Conservation (phyloP, 2,888 invertebrate genomes). For the Agrochola litura region DNA sequence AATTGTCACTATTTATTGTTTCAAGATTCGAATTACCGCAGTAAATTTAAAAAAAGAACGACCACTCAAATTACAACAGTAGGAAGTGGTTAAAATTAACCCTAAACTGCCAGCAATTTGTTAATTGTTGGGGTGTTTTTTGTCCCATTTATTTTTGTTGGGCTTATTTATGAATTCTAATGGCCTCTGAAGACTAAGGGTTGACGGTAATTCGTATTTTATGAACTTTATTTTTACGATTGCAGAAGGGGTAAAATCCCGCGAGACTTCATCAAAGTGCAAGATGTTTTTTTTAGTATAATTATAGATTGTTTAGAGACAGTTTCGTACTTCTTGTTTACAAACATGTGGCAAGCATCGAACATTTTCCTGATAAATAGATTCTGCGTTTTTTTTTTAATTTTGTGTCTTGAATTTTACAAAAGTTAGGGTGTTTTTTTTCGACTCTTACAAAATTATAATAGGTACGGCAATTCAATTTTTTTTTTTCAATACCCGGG, state of each 20-base stretch:
- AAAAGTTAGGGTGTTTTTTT: no score
- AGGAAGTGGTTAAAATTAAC: slow-evolving; percentile 87
- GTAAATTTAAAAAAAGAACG: slow-evolving; percentile 72
- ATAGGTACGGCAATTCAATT: no score
- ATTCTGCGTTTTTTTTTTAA: no score
- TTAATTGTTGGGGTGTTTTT: slow-evolving; percentile 87
- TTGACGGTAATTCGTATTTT: slow-evolving; percentile 88
- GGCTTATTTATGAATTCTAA: slow-evolving; percentile 89
- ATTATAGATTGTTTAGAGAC: slow-evolving; percentile 61
- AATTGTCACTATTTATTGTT: slow-evolving; percentile 87
- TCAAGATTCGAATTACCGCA: slow-evolving; percentile 82
- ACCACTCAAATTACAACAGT: slow-evolving; percentile 75
- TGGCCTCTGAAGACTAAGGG: slow-evolving; percentile 85
- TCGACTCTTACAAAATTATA: no score
- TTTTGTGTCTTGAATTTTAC: no score
- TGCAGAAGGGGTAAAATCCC: slow-evolving; percentile 78
- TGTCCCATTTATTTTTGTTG: slow-evolving; percentile 78
- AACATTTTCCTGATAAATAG: neutral
- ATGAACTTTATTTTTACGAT: slow-evolving; percentile 86
- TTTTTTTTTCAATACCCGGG: no score
- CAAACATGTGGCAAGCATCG: neutral
- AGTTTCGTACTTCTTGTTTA: slow-evolving; percentile 13
- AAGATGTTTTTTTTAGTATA: slow-evolving; percentile 65
- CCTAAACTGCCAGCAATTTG: slow-evolving; percentile 86
- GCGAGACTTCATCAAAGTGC: slow-evolving; percentile 67